Conservation (phyloP, 92 coral and sea anemone species). For the Siderastrea radians region DNA sequence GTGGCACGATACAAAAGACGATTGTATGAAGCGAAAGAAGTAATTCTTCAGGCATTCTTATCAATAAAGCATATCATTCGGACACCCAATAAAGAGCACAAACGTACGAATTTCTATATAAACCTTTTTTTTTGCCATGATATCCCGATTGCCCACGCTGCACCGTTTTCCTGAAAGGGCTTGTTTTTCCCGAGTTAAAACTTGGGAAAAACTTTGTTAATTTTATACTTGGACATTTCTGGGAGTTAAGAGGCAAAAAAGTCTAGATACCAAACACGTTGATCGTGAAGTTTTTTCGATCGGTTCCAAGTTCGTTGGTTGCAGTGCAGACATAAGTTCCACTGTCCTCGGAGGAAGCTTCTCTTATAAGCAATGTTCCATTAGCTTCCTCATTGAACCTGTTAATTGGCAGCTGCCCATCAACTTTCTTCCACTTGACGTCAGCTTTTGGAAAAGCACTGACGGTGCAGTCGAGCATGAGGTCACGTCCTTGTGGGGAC, state of each 20-base stretch:
- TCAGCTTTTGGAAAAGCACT: conserved; percentile 85
- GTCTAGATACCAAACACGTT: conserved; percentile 58
- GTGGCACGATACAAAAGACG: no score
- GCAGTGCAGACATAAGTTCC: conserved; percentile 85
- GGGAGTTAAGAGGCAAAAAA: background rate
- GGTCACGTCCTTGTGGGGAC: conserved; percentile 29
- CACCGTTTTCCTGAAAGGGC: no score
- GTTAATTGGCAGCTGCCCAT: conserved; percentile 59
- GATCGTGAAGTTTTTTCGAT: conserved; percentile 75
- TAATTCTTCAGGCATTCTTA: no score
- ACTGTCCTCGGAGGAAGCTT: conserved; percentile 78
- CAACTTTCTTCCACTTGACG: conserved; percentile 76
- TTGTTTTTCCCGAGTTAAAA: no score
- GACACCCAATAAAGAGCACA: no score
- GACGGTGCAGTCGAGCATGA: conserved; percentile 72
- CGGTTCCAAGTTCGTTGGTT: conserved; percentile 78
- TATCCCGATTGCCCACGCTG: no score
- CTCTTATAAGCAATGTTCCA: conserved; percentile 67
- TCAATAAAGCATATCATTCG: no score
- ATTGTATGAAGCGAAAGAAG: no score
- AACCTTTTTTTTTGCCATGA: no score
- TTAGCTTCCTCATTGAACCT: conserved; percentile 51
- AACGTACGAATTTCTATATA: no score
- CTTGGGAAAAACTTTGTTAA: no score
- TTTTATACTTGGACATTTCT: background rate